phyloP scores from a whole-genome alignment of 2,888 invertebrate genomes.

The Aricia artaxerxes region DNA sequence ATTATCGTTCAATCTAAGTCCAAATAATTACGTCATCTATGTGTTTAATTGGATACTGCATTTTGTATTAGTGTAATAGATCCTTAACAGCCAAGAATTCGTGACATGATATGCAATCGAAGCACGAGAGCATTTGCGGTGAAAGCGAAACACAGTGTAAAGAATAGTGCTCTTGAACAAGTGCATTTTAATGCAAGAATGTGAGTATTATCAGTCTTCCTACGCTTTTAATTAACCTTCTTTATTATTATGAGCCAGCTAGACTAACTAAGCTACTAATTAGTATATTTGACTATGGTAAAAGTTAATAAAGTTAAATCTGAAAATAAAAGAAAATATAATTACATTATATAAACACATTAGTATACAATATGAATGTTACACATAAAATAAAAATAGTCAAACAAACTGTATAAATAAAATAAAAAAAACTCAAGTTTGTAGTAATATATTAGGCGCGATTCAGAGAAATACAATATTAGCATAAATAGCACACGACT shows the following conservation, averaged over 20 bases:
- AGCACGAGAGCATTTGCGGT: constrained; percentile 11
- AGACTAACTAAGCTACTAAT: background rate
- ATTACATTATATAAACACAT: background rate
- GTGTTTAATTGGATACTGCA: background rate
- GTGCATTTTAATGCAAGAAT: constrained; percentile 4
- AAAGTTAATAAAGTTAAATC: background rate
- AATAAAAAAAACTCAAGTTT: background rate
- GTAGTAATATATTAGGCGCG: background rate
- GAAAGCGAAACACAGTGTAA: constrained; percentile 5
- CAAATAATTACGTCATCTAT: too few species aligned
- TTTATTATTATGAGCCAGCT: background rate
- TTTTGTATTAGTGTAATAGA: background rate
- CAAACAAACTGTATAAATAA: background rate
- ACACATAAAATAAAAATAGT: background rate
- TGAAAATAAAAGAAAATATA: background rate
- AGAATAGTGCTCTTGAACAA: background rate
- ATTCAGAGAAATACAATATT: constrained; percentile 7
- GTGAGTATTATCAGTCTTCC: background rate
- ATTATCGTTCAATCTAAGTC: too few species aligned
- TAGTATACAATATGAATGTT: background rate
- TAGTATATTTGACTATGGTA: background rate
- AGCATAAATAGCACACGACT: background rate
- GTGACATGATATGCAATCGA: constrained; percentile 8
- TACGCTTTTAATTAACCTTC: background rate
- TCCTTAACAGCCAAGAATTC: background rate